Evolutionary conservation across 2,797 vertebrate genomes (phyloP).

Genomic region (Eulemur albifrons): DNA sequence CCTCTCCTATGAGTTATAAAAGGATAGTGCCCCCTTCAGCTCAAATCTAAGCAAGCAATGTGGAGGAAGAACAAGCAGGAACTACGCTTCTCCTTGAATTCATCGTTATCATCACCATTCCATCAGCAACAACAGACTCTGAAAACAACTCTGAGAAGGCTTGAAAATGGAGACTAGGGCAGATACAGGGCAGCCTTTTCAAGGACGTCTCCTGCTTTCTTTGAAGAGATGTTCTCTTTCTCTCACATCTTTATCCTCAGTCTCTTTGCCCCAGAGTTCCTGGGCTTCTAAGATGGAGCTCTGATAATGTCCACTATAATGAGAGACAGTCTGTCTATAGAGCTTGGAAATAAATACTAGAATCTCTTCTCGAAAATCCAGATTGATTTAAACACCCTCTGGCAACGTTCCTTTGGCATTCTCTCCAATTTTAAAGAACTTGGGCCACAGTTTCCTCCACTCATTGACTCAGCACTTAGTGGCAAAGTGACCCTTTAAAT

Average conservation of each 20-base stretch:
- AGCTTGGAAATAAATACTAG: constrained; percentile 29
- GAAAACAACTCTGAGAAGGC: constrained; percentile 21
- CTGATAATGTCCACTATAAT: neutral
- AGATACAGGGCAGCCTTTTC: neutral
- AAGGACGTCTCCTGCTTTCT: neutral
- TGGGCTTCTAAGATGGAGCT: constrained; percentile 22
- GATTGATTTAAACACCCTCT: constrained; percentile 18
- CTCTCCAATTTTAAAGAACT: constrained; percentile 27
- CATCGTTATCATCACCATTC: neutral
- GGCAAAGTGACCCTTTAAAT: constrained; percentile 52
- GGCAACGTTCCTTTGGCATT: neutral
- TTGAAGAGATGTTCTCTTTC: neutral
- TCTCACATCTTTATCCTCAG: neutral
- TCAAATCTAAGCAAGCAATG: neutral
- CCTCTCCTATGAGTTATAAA: neutral
- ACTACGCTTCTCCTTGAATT: neutral
- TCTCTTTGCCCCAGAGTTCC: neutral
- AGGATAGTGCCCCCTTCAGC: neutral
- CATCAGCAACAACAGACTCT: neutral
- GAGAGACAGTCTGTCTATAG: neutral
- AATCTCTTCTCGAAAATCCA: neutral
- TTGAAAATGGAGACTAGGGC: neutral
- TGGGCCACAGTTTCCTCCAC: neutral
- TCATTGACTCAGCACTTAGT: constrained; percentile 53
- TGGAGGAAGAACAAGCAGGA: neutral